A percentile compares a stretch with the other conserved stretches of the same genome.
phyloP scores from a whole-genome alignment of 1,140 invertebrate species.

The Aphidius gifuensis region DNA sequence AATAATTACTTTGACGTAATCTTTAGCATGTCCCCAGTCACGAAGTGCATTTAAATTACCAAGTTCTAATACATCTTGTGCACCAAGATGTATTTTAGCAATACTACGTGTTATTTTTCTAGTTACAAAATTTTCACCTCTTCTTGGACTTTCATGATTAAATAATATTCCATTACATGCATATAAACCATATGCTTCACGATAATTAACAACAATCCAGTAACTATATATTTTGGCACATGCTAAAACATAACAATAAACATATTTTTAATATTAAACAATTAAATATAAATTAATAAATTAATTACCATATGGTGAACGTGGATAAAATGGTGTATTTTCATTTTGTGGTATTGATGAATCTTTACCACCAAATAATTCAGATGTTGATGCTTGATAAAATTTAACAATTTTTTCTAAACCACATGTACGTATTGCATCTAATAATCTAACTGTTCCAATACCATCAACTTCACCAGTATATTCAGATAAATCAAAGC shows the following conservation, averaged over 20 bases:
- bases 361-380: slow-evolving; percentile 93
- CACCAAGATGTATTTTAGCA: slow-evolving; percentile 89
- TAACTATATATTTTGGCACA: slow-evolving; percentile 98
- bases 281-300: not conserved
- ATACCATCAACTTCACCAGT: slow-evolving; percentile 98
- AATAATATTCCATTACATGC: slow-evolving; percentile 98
- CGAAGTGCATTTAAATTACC: slow-evolving; percentile 95
- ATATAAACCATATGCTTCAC: slow-evolving; percentile 97
- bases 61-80: slow-evolving; percentile 84
- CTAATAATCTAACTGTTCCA: slow-evolving; percentile 91
- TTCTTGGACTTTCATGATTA: slow-evolving; percentile 97
- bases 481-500: slow-evolving; percentile 97
- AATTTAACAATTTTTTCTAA: slow-evolving; percentile 84
- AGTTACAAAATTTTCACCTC: slow-evolving; percentile 99
- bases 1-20: slow-evolving; percentile 87
- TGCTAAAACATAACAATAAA: slow-evolving; percentile 61
- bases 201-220: slow-evolving; percentile 98
- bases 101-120: slow-evolving; percentile 97
- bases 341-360: slow-evolving; percentile 95
- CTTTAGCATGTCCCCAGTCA: slow-evolving; percentile 99
- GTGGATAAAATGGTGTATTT: slow-evolving; percentile 97
- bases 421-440: slow-evolving; percentile 92
- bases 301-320: slow-evolving; percentile 94
- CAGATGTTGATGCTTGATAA: slow-evolving; percentile 98
- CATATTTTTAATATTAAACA: not conserved